These are phyloP conservation scores for Telenomus remus DNA, from an alignment of 1,140 invertebrate genomes.

Conservation along the genomic window DNA sequence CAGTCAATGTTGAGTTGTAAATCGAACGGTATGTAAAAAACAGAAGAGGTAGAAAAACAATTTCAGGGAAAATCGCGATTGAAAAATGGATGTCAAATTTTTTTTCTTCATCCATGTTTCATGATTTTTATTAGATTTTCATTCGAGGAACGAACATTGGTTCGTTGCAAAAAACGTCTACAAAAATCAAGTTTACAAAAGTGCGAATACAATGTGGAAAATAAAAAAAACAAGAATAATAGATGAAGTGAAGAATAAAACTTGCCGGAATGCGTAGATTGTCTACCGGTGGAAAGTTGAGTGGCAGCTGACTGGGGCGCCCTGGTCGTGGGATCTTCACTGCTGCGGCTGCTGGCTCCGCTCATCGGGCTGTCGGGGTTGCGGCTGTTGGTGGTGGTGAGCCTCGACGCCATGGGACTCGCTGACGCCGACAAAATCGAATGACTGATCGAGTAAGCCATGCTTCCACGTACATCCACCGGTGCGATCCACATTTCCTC, in stretches of 20 bases:
- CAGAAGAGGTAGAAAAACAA: too few species aligned
- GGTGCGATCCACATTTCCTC: slow-evolving; percentile 91
- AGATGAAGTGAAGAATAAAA: slow-evolving; percentile 7
- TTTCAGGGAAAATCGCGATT: too few species aligned
- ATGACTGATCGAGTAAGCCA: slow-evolving; percentile 65
- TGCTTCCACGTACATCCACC: slow-evolving; percentile 65
- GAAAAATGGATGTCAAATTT: too few species aligned
- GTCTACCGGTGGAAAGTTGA: slow-evolving; percentile 67
- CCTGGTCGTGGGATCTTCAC: slow-evolving; percentile 69
- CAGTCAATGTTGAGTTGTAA: too few species aligned
- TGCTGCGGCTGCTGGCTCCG: slow-evolving; percentile 73
- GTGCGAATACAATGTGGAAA: too few species aligned
- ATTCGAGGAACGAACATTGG: too few species aligned
- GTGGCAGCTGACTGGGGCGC: slow-evolving; percentile 63
- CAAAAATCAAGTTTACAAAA: too few species aligned
- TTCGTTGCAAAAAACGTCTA: too few species aligned
- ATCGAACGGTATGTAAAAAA: too few species aligned
- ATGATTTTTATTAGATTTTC: too few species aligned
- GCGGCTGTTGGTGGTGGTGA: slow-evolving; percentile 54
- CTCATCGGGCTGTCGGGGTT: slow-evolving; percentile 72
- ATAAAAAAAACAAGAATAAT: too few species aligned
- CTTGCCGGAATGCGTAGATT: slow-evolving; percentile 71
- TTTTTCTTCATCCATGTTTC: too few species aligned
- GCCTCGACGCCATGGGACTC: slow-evolving; percentile 71
- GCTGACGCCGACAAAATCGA: slow-evolving; percentile 75